Evolutionary conservation across 2,113 vertebrate species (phyloP).

Genomic region (Gulo gulo): DNA sequence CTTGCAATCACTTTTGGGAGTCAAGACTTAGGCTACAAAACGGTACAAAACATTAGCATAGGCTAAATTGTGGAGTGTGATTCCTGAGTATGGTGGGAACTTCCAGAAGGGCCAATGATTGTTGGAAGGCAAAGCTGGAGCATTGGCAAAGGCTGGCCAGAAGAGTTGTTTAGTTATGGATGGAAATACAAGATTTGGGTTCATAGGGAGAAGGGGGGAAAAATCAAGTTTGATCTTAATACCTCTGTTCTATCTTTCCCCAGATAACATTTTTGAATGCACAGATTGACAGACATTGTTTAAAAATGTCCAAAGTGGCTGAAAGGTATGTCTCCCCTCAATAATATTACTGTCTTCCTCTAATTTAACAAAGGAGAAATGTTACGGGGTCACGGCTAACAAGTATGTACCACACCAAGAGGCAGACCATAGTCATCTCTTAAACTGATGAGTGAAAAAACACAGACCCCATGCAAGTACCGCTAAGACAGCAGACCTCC

Average conservation of each 20-base stretch:
- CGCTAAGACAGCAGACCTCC: not conserved
- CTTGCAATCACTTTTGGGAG: not conserved
- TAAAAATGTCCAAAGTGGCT: constrained; percentile 99
- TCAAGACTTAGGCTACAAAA: not conserved
- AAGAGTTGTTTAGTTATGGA: not conserved
- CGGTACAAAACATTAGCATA: not conserved
- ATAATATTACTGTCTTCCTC: not conserved
- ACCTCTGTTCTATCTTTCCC: constrained; percentile 71
- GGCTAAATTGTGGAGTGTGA: not conserved
- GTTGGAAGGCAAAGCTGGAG: not conserved
- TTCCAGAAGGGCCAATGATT: not conserved
- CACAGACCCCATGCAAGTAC: not conserved
- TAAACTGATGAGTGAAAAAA: not conserved
- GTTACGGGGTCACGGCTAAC: not conserved
- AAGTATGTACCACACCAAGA: not conserved
- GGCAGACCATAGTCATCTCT: not conserved
- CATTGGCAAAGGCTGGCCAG: not conserved
- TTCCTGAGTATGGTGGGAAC: not conserved
- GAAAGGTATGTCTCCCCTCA: constrained; percentile 89
- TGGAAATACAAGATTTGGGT: not conserved
- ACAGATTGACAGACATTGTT: constrained; percentile 96
- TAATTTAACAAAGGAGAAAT: constrained; percentile 16
- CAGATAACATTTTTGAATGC: constrained; percentile 95
- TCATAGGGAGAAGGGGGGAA: not conserved
- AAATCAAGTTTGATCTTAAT: constrained; percentile 56